Evolutionary conservation across 2,888 invertebrate genomes (phyloP).

Genomic region (Cosmia pyralina): DNA sequence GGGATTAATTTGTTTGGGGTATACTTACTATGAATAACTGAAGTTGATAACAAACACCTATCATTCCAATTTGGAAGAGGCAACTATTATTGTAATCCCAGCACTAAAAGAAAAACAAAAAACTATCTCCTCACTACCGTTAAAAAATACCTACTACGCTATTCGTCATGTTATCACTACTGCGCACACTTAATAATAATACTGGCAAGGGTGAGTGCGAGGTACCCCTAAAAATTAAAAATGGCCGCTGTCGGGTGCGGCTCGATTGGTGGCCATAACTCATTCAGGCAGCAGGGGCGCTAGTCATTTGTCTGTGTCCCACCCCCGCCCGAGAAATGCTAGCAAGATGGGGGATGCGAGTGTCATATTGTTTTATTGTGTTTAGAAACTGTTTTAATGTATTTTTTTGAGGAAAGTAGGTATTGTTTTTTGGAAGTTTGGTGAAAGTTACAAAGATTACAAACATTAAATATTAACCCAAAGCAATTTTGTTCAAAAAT

Average conservation of each 20-base stretch:
- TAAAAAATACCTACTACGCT: conserved; percentile 46
- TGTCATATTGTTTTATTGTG: conserved; percentile 78
- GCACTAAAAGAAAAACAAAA: background rate
- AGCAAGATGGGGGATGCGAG: conserved; percentile 82
- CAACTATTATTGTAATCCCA: background rate
- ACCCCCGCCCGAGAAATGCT: conserved; percentile 82
- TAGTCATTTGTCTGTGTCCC: conserved; percentile 88
- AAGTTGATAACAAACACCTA: background rate
- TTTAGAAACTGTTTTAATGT: conserved; percentile 58
- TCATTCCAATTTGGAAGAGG: background rate
- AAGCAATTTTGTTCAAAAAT: too few relatives aligned
- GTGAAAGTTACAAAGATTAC: too few relatives aligned
- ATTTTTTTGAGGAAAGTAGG: conserved; percentile 32
- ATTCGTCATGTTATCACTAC: conserved; percentile 68
- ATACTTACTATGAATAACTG: too few relatives aligned
- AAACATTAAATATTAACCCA: too few relatives aligned
- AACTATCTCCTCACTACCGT: conserved; percentile 2
- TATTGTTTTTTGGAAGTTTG: conserved; percentile 9
- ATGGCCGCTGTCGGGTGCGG: conserved; percentile 86
- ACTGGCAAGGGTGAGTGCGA: conserved; percentile 83
- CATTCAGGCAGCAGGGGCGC: conserved; percentile 85
- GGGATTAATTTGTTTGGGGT: too few relatives aligned
- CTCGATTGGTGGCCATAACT: conserved; percentile 89
- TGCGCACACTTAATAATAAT: conserved; percentile 78
- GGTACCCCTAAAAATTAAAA: conserved; percentile 89